These are phyloP conservation scores for Nudaria mundana DNA, from an alignment of 2,888 invertebrate species.

Conservation along the genomic window DNA sequence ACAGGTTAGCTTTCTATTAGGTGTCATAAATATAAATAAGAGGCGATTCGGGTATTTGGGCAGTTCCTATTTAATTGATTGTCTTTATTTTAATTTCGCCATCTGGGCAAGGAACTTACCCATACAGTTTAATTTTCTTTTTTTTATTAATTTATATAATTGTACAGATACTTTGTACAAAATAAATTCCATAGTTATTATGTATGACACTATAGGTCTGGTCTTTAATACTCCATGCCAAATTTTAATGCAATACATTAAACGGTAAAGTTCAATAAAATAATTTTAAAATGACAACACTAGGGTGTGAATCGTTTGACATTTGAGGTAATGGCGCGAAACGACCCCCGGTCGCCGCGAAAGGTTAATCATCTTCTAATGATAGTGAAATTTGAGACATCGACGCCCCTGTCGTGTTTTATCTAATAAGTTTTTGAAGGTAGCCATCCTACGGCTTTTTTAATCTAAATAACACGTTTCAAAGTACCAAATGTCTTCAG, in stretches of 20 bases:
- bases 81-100: no score
- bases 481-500: neutral
- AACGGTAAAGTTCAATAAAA: constrained; percentile 10
- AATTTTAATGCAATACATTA: no score
- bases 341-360: constrained; percentile 47
- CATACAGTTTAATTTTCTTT: no score
- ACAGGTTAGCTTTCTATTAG: neutral
- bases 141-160: no score
- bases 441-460: constrained; percentile 4
- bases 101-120: no score
- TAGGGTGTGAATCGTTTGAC: constrained; percentile 62
- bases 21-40: neutral
- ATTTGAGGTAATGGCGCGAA: constrained; percentile 62
- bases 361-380: constrained; percentile 78
- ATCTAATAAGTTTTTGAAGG: constrained; percentile 27
- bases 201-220: no score
- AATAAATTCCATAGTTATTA: no score
- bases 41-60: no score
- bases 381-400: constrained; percentile 53
- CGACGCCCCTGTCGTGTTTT: constrained; percentile 24
- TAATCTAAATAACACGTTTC: neutral
- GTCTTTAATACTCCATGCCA: no score
- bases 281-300: constrained; percentile 12
- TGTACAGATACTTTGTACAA: no score
- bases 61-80: no score